These are phyloP conservation scores for Crioceris asparagi DNA, from an alignment of 2,888 invertebrate genomes.

Conservation along the genomic window DNA sequence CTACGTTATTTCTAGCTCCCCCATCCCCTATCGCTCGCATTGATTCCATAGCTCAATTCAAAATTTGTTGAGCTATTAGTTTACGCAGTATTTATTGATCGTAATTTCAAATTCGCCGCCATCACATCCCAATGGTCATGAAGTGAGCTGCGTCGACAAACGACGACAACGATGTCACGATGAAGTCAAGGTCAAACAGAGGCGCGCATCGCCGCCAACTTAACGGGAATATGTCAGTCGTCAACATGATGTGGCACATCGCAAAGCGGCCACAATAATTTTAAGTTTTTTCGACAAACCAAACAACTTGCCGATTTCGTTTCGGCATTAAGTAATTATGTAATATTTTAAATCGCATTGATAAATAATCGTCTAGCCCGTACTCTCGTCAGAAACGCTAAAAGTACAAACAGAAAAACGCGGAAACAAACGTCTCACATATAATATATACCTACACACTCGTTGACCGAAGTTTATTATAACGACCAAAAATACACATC, in stretches of 20 bases:
- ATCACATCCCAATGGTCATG: constrained; percentile 13
- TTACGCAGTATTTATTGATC: too few species aligned
- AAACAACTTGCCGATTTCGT: constrained; percentile 35
- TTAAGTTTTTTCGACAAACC: constrained; percentile 35
- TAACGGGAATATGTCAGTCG: constrained; percentile 31
- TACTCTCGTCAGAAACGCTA: constrained; percentile 33
- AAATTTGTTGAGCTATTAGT: too few species aligned
- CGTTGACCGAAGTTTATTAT: constrained; percentile 28
- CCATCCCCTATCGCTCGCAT: too few species aligned
- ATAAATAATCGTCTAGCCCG: constrained; percentile 30
- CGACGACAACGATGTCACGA: constrained; percentile 11
- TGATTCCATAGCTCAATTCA: too few species aligned
- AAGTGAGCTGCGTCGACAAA: constrained; percentile 2
- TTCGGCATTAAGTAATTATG: constrained; percentile 37
- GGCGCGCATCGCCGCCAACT: constrained; percentile 24
- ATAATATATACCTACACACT: too few species aligned
- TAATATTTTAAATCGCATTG: constrained; percentile 32
- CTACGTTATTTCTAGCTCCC: too few species aligned
- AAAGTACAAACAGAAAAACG: constrained; percentile 38
- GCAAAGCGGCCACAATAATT: constrained; percentile 38
- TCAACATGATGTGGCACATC: constrained; percentile 43
- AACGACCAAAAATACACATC: constrained; percentile 28
- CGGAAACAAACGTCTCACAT: constrained; percentile 28
- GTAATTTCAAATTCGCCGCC: constrained; percentile 13
- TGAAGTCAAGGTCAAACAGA: constrained; percentile 21